Conservation (phyloP, 2,888 invertebrate species). For the Cephus nigrinus region DNA sequence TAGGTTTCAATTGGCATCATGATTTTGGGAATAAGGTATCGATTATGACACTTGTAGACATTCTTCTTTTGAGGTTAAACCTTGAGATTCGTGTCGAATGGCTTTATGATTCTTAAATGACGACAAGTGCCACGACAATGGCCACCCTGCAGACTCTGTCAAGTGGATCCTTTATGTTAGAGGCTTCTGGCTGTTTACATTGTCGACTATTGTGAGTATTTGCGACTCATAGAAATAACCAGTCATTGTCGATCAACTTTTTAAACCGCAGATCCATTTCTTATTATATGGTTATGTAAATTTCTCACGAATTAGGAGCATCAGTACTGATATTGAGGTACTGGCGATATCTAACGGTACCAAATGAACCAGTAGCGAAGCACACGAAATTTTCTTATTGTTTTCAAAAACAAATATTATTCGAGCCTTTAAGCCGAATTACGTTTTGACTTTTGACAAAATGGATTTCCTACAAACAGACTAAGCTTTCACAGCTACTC, state of each 20-base stretch:
- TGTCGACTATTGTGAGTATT: neutral
- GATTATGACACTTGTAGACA: neutral
- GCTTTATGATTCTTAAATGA: conserved; percentile 26
- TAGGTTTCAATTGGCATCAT: neutral
- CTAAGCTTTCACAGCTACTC: neutral
- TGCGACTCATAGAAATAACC: neutral
- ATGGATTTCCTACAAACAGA: neutral
- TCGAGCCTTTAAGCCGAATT: conserved; percentile 26
- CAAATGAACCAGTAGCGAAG: neutral
- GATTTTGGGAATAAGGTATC: neutral
- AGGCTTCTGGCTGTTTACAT: neutral
- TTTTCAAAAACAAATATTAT: conserved; percentile 32
- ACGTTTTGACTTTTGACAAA: conserved; percentile 12
- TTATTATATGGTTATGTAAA: neutral
- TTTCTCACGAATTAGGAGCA: neutral
- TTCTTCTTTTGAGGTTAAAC: neutral
- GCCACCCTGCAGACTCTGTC: conserved; percentile 2
- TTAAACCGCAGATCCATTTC: neutral
- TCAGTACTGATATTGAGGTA: neutral
- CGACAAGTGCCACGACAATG: conserved; percentile 28
- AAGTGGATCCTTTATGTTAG: conserved; percentile 27
- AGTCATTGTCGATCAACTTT: neutral
- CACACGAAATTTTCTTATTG: conserved; percentile 27
- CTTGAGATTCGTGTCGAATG: neutral
- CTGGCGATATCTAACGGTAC: neutral